Conservation (phyloP, 2,888 invertebrate genomes). For the Perizoma flavofasciatum region DNA sequence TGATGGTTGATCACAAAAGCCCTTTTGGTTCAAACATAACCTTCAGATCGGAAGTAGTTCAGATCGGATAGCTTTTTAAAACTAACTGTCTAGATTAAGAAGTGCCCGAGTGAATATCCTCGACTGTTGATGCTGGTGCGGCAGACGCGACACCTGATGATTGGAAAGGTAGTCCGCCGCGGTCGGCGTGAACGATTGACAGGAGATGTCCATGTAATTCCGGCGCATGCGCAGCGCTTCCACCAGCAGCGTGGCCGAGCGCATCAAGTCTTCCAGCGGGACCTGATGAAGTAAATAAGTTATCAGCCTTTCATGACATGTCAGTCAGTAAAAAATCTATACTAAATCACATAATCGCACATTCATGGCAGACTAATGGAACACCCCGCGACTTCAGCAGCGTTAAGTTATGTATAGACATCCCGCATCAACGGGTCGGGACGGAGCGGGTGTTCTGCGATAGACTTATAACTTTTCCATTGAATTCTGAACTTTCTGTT, state of each 20-base stretch:
- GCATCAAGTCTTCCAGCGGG: slow-evolving; percentile 94
- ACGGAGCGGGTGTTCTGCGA: no score
- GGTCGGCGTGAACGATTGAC: slow-evolving; percentile 91
- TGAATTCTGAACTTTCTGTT: no score
- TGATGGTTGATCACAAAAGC: no score
- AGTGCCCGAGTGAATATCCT: slow-evolving; percentile 69
- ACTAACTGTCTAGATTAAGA: slow-evolving; percentile 89
- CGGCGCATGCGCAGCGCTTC: slow-evolving; percentile 93
- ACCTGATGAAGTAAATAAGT: slow-evolving; percentile 81
- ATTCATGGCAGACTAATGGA: no score
- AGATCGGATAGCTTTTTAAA: neutral
- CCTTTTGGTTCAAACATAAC: no score
- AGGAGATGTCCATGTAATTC: slow-evolving; percentile 93
- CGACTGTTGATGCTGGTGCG: slow-evolving; percentile 47
- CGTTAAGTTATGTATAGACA: no score
- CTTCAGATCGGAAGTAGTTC: no score
- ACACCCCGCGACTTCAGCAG: neutral
- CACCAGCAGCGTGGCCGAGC: slow-evolving; percentile 92
- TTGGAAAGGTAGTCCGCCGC: slow-evolving; percentile 75
- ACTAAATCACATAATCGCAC: no score
- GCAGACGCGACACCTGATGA: slow-evolving; percentile 34
- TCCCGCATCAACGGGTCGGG: no score
- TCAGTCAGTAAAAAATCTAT: no score
- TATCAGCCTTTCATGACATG: neutral
- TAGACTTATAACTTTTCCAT: no score